Base-by-base conservation (phyloP, 1,140 invertebrate genomes). In the Brachionus manjavacas region DNA sequence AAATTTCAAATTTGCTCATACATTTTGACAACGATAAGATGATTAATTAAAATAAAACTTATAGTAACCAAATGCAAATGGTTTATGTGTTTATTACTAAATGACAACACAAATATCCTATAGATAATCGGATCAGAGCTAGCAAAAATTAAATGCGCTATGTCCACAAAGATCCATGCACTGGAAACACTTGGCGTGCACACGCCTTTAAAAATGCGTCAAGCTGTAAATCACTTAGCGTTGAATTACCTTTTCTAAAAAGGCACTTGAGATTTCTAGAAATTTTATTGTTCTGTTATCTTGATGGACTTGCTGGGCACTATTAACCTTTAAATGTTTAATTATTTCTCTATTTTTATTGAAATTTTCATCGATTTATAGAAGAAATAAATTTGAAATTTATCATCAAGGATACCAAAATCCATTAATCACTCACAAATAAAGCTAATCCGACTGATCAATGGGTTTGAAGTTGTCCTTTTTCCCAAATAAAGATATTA, bases 1-100 rank as follows among this genome's bases (percentile, higher is more conserved):
- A 68, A 68, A 68, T 68, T 68, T 31, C 12, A 68, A 31, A 68
- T 31, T 68, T 68, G 25, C 12, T 68, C 66, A 39, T 31, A 68
- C 31, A 68, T 31, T 68, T 68, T 68, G 66, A 68, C 66, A 68
- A 68, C n/a, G 66, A 68, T 68, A 68, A 68, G 31, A 68, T 68
- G 66, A 68, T 68, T 68, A 68, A 68, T 68, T 31, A 68, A 68
- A 39, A 39, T 6, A 9, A 60, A 60, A 60, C 52, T 23, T 60
- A 60, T 60, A 60, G 20, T 23, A 9, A 60, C 25, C 16, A 60
- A 60, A 60, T 60, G 52, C 52, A 60, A 60, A 60, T 60, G n/a
- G 16, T 60, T 60, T 60, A 60, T 60, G 52, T 60, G 52, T 60
- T 60, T 60, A 60, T 68, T 68, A 31, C 31, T 31, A 31, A 31